phyloP scores from a whole-genome alignment of 2,797 vertebrate genomes.

The Siniperca scherzeri region DNA sequence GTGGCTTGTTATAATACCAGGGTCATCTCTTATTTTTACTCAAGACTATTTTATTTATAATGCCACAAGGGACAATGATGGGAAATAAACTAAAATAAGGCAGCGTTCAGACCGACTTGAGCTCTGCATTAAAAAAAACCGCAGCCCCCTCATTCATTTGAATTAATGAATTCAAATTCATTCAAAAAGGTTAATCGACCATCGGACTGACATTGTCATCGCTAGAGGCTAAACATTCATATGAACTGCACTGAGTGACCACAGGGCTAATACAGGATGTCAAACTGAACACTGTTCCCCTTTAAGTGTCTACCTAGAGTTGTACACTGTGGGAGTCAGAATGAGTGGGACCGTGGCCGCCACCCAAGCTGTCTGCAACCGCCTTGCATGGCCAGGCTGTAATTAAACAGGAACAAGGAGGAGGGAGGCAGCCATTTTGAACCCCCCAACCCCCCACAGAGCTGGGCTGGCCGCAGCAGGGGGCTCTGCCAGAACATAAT shows the following conservation, averaged over 20 bases:
- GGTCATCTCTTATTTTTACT: neutral
- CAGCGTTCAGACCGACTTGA: neutral
- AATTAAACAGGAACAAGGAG: slow-evolving; percentile 83
- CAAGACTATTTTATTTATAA: neutral
- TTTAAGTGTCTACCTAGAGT: slow-evolving; percentile 22
- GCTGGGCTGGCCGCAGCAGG: slow-evolving; percentile 52
- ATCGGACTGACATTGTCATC: neutral
- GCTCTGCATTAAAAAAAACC: neutral
- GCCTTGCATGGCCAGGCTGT: slow-evolving; percentile 72
- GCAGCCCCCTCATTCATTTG: too few relatives aligned
- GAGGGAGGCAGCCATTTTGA: slow-evolving; percentile 79
- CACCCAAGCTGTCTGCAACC: slow-evolving; percentile 80
- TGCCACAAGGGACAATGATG: neutral
- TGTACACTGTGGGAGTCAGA: slow-evolving; percentile 55
- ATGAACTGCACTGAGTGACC: neutral
- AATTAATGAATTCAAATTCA: too few relatives aligned
- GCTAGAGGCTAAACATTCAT: neutral
- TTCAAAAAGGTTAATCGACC: too few relatives aligned
- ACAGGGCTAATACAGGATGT: slow-evolving; percentile 17
- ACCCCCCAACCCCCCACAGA: slow-evolving; percentile 44
- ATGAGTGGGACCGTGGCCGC: slow-evolving; percentile 67
- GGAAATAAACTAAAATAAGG: neutral
- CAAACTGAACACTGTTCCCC: slow-evolving; percentile 29
- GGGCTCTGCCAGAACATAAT: slow-evolving; percentile 35
- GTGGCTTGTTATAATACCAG: neutral